Base-by-base conservation (phyloP, 2,888 invertebrate genomes). In the Hedya salicella region DNA sequence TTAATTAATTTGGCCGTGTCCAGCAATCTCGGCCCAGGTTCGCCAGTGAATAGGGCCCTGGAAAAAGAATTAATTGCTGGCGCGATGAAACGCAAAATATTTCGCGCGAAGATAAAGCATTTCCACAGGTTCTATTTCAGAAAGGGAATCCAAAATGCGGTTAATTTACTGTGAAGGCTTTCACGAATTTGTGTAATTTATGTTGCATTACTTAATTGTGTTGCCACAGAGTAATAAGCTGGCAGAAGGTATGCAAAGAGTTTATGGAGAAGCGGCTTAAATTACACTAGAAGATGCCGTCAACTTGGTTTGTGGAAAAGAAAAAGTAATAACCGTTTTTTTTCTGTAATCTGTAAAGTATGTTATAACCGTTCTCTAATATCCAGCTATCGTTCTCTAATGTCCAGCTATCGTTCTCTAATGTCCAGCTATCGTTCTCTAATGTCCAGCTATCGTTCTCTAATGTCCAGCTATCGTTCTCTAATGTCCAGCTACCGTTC, bases 41-140 rank as follows among this genome's bases (percentile, higher is more conserved):
- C 14, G 42, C 1, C 42, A 49, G 36, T 54, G 54, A 63, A 52
- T 67, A 65, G 52, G 48, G 56, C 66, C 64, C 62, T 61, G 67
- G 39, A 72, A 70, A 72, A 73, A 75, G 67, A 75, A 76, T 74
- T 75, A 76, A 76, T 75, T 75, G 72, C 70, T 69, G 64, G 70
- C 59, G 71, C 74, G 70, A 65, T 67, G 70, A 68, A 70, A 68
- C 70, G 59, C 32, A 49, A 62, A 69, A 69, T 68, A 69, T 69
- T 69, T 59, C 36, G 52, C 14, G 40, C 30, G 39, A 46, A 44
- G 48, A 68, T 67, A 64, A 68, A 68, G 67, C 62, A 49, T 66
- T 67, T 63, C 56, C 50, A 53, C 60, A 50, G 59, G 52, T 65
- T 46, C 59, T 52, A 44, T 53, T 65, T 40, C 52, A 59, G 46